Conservation (phyloP, 2,888 invertebrate species). For the Tenthredo amoena region DNA sequence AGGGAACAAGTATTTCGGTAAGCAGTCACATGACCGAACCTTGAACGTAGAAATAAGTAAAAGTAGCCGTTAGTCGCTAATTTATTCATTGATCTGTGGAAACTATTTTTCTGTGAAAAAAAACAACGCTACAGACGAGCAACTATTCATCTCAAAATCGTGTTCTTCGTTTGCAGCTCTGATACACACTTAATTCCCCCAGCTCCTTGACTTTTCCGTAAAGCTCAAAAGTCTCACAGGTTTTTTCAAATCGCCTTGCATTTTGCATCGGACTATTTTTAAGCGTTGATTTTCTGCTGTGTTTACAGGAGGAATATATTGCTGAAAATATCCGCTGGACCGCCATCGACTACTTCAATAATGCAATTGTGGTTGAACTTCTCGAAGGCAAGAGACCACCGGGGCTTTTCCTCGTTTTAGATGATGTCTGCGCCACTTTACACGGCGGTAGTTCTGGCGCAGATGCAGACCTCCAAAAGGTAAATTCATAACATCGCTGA, state of each 20-base stretch:
- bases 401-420: conserved; percentile 83
- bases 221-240: neutral
- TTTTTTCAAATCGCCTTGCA: neutral
- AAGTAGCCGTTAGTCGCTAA: no score
- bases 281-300: neutral
- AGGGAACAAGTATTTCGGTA: no score
- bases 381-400: conserved; percentile 83
- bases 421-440: conserved; percentile 85
- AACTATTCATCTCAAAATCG: no score
- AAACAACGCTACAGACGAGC: no score
- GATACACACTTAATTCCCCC: neutral
- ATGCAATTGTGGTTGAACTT: conserved; percentile 83
- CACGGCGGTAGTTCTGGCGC: conserved; percentile 84
- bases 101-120: no score
- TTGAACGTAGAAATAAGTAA: no score
- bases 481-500: conserved; percentile 59
- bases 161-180: no score
- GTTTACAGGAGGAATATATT: conserved; percentile 83
- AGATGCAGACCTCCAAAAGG: conserved; percentile 81
- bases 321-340: conserved; percentile 85
- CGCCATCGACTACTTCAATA: conserved; percentile 85
- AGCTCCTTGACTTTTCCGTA: neutral
- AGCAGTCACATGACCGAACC: no score
- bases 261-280: neutral
- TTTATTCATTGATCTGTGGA: no score